phyloP scores from a whole-genome alignment of 1,140 invertebrate genomes.

The Lanistes nyassanus region DNA sequence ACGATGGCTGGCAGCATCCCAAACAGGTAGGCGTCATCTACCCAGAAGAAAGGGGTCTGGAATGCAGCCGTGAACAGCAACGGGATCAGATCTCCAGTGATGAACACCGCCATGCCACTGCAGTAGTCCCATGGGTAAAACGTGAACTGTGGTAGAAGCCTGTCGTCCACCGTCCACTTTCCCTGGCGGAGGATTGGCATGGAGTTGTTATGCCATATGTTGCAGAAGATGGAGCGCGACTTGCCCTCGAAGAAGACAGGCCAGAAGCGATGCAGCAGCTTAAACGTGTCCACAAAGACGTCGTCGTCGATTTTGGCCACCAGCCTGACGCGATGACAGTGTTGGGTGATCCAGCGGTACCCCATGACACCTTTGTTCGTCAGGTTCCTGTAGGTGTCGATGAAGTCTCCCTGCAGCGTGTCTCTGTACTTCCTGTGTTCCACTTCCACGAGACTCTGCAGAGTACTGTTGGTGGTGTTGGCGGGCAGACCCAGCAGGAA shows the following conservation, averaged over 20 bases:
- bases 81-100: constrained; percentile 38
- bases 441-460: constrained; percentile 29
- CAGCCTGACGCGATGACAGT: constrained; percentile 75
- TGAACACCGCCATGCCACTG: constrained; percentile 42
- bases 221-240: constrained; percentile 36
- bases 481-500: constrained; percentile 42
- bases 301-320: constrained; percentile 92
- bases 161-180: constrained; percentile 42
- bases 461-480: constrained; percentile 22
- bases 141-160: constrained; percentile 33
- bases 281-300: constrained; percentile 80
- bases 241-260: constrained; percentile 14
- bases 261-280: constrained; percentile 32
- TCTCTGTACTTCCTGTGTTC: constrained; percentile 43
- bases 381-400: constrained; percentile 51
- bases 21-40: constrained; percentile 71
- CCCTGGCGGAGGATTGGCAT: constrained; percentile 35
- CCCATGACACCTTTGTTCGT: constrained; percentile 80
- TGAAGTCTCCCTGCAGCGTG: constrained; percentile 54
- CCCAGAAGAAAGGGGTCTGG: constrained; percentile 67
- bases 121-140: constrained; percentile 47
- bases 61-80: constrained; percentile 56
- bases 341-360: constrained; percentile 77
- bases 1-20: constrained; percentile 61
- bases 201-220: constrained; percentile 26